Percentiles rank a stretch among this genome's conserved stretches.
Conservation (phyloP, 92 coral and sea anemone species). For the Epizoanthus scotinus region DNA sequence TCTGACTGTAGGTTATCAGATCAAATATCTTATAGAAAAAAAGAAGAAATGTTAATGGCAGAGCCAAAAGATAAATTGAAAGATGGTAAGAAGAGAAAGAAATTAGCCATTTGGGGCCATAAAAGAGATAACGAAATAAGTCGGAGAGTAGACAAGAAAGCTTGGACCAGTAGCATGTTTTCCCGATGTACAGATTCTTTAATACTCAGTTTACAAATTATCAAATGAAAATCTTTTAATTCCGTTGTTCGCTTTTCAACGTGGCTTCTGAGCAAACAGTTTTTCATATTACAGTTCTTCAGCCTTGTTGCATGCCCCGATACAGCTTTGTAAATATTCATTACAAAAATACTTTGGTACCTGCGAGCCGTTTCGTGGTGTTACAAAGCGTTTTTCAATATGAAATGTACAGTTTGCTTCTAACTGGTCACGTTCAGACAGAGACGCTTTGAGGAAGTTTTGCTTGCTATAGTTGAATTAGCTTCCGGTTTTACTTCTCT, state of each 20-base stretch:
- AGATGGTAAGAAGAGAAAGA: not conserved
- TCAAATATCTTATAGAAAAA: constrained; percentile 23
- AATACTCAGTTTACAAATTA: constrained; percentile 10
- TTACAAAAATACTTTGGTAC: not conserved
- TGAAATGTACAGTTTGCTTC: not conserved
- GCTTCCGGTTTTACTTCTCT: constrained; percentile 5
- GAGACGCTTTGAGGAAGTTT: not conserved
- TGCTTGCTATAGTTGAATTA: not conserved
- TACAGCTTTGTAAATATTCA: constrained; percentile 27
- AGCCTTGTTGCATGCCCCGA: not conserved
- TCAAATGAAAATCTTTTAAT: not conserved
- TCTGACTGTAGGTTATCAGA: constrained; percentile 25
- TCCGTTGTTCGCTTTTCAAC: not conserved
- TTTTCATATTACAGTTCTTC: constrained; percentile 18
- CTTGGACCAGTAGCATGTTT: constrained; percentile 6
- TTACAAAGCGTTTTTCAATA: not conserved
- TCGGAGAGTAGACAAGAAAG: not conserved
- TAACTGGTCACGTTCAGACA: not conserved
- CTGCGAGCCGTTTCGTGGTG: not conserved
- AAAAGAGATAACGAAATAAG: constrained; percentile 12
- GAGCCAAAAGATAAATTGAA: constrained; percentile 11
- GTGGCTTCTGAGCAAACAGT: not conserved
- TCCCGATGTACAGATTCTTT: constrained; percentile 26
- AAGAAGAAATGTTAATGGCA: constrained; percentile 13
- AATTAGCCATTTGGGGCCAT: not conserved